phyloP scores from a whole-genome alignment of 2,113 vertebrate species.

The Carollia perspicillata region DNA sequence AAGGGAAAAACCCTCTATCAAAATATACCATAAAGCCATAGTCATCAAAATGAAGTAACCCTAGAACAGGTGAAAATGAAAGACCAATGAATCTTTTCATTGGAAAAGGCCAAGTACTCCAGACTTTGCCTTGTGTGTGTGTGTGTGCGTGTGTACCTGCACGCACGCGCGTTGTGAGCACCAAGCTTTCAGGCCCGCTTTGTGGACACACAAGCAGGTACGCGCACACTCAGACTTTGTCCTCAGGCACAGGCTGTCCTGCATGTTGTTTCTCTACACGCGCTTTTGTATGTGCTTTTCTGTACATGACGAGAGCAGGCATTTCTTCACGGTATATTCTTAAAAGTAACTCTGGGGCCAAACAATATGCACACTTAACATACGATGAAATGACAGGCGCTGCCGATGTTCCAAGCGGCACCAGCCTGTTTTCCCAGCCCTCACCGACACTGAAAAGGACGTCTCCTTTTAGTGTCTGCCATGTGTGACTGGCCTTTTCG shows the following conservation, averaged over 20 bases:
- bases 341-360: not conserved
- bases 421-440: not conserved
- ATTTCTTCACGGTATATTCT: not conserved
- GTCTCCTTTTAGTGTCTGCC: not conserved
- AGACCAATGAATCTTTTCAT: not conserved
- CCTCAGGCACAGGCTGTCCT: not conserved
- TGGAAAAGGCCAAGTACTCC: not conserved
- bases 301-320: not conserved
- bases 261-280: not conserved
- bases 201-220: fast-evolving
- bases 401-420: no score
- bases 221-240: not conserved
- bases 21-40: not conserved
- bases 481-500: not conserved
- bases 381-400: fast-evolving
- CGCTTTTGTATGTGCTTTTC: not conserved
- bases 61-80: not conserved
- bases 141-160: not conserved
- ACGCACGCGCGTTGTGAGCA: fast-evolving
- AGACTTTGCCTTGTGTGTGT: not conserved
- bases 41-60: not conserved
- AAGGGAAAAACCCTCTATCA: not conserved
- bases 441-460: not conserved
- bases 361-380: not conserved
- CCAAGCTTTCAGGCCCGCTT: no score